Evolutionary conservation across 92 coral and sea anemone genomes (phyloP), one percentile per base, ranked within the genome.

Genomic region (Paramuricea clavata): DNA sequence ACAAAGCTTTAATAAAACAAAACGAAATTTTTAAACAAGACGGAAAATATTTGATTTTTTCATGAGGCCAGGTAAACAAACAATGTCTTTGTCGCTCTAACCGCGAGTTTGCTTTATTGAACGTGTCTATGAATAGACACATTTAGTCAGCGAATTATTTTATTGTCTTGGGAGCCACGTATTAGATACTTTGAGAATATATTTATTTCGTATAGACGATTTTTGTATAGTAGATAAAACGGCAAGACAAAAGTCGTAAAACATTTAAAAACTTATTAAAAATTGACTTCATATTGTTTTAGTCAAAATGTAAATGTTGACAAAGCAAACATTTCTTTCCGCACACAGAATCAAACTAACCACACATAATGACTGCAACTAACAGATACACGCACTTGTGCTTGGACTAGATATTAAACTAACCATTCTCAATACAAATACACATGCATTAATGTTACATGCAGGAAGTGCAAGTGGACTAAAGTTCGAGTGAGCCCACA

Each of bases 181-280:
- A 11, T 33, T 5, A 33, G n/a, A 65, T 65, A 54, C 62, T 54
- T 54, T 54, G 62, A 67, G 13, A 67, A 1, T 21, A 2, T 4
- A 1, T 3, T 1, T 27, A 30, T 67, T 30, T n/a, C 22, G 22
- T n/a, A 9, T 33, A 13, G 44, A 33, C 26, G 44, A 69, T 30
- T 44, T 69, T 12, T 60, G 28, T 5, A 28, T 31, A 65, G 19
- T 6, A 21, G 0, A 5, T n/a, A n/a, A 60, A 17, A 2, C 33
- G 68, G 21, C 41, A 13, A 31, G 72, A 65, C 41, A 12, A 11
- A 65, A 35, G 30, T 79, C 56, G 84, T 79, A 69, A 79, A 79
- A 79, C 84, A 79, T 79, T 79, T 79, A 79, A 79, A 79, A 79
- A 57, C 54, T 61, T 79, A 79, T 79, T 79, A 79, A 79, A 79